Evolutionary conservation across 2,797 vertebrate species (phyloP).

Genomic region (Cirrhinus molitorella): DNA sequence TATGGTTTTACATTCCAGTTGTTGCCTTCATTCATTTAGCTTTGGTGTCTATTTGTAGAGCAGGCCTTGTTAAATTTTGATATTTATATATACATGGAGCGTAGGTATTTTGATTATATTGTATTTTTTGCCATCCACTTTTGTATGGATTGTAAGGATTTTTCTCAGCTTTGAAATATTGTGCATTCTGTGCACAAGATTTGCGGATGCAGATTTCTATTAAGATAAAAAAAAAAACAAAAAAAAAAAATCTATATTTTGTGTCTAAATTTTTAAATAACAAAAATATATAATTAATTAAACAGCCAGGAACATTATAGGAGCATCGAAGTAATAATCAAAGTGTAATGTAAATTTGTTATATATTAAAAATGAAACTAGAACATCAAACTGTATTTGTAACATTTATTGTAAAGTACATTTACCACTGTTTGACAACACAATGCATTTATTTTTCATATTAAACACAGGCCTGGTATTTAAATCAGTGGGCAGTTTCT

Average conservation of each 20-base stretch:
- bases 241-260: too few species aligned
- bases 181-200: conserved; percentile 20
- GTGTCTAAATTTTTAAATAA: too few species aligned
- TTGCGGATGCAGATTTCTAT: neutral
- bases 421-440: neutral
- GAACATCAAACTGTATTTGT: neutral
- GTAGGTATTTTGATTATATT: too few species aligned
- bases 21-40: too few species aligned
- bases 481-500: neutral
- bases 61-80: too few species aligned
- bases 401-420: neutral
- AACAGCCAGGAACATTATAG: too few species aligned
- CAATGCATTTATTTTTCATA: neutral
- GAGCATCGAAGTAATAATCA: too few species aligned
- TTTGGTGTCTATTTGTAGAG: too few species aligned
- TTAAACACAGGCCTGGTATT: neutral
- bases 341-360: neutral
- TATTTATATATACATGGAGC: too few species aligned
- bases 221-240: too few species aligned
- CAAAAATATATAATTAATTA: too few species aligned
- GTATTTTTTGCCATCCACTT: conserved; percentile 3
- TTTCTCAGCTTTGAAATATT: conserved; percentile 44
- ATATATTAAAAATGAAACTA: neutral
- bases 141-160: conserved; percentile 45
- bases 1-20: conserved; percentile 41